Base-by-base conservation (phyloP, 2,113 vertebrate genomes). In the Microtus oregoni region DNA sequence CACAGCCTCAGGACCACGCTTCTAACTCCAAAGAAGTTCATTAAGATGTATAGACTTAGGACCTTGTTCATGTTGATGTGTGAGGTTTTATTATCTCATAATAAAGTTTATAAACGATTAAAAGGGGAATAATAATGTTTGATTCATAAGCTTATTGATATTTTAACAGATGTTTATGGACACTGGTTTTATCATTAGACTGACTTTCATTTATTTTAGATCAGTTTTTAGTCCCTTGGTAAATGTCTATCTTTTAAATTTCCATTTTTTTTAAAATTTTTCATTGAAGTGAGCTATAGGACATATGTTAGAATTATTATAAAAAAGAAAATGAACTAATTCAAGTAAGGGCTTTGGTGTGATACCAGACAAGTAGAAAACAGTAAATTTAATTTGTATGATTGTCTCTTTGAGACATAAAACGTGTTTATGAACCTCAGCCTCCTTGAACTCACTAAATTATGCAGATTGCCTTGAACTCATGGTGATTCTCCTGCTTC, bases 191-290 rank as follows among this genome's bases (percentile, higher is more conserved):
- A 28, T 58, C 91, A 26, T 91, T 83, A 78, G n/a, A 77, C 32
- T 61, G 26, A 76, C n/a, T 83, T 97, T n/a, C 30, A 63, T 58
- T 96, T 95, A 90, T 63, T 38, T 65, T 76, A 70, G 17, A 47
- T 77, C 22, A 68, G 41, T 88, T 91, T 94, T 92, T 70, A n/a
- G 92, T 89, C 32, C 85, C 15, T 92, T 72, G 3, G 22, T 15
- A 65, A 22, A 44, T 96, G 41, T 17, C 91, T 82, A 58, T 65
- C 32, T 3, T 90, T 91, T n/a, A 87, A 95, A 75, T 22, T 7
- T 13, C 58, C 17, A 9, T 35, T 52, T 50, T 91, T 91, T 86
- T 90, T 7, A 44, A 5, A 15, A 32, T 78, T 86, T 63, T 35
- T 32, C 22, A 89, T 17, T 68, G 35, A 90, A 50, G 47, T 89